Base-by-base conservation (phyloP, 2,797 vertebrate species). In the Tauraco hartlaubi region DNA sequence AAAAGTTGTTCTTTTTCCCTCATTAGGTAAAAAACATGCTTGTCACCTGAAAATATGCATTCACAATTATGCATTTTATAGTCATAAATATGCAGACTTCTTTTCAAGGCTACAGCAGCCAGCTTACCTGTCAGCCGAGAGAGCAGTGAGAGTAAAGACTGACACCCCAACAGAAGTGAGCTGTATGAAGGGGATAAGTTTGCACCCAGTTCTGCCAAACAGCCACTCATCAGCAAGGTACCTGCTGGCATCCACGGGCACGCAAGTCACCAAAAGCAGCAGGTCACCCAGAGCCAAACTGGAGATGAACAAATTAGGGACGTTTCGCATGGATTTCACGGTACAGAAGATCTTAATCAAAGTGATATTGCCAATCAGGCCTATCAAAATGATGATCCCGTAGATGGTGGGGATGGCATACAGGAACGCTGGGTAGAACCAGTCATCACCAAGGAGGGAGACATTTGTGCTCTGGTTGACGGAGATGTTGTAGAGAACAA, bases 121-220 rank as follows among this genome's bases (percentile, higher is more conserved):
- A n/a, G 83, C 98, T 96, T 98, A 99, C 99, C 99, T 99, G 98
- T 99, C 99, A 55, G 99, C 99, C 2, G 99, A 99, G 79, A 99
- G 98, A 41, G 99, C 99, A 5, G 99, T 99, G 85, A 99, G 99
- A 4, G 99, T 99, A 94, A 99, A 99, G 90, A 99, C 99, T 25
- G 99, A 99, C 84, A 99, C 99, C 61, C 99, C 99, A 8, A 99
- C 99, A 4, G 99, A 99, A 37, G 99, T 99, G 58, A 99, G 98
- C 97, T 99, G 99, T 72, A 99, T 99, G 97, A 99, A 99, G 61
- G 99, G 98, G 85, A 99, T 99, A 91, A 99, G 98, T 97, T 99
- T 99, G 97, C 99, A 99, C 59, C 99, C 99, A 68, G 98, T 96
- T 85, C 99, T 98, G 31, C 99, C 99, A 20, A 99, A 99, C 33